Evolutionary conservation across 1,140 invertebrate genomes (phyloP).

Genomic region (Meloidogyne exigua): DNA sequence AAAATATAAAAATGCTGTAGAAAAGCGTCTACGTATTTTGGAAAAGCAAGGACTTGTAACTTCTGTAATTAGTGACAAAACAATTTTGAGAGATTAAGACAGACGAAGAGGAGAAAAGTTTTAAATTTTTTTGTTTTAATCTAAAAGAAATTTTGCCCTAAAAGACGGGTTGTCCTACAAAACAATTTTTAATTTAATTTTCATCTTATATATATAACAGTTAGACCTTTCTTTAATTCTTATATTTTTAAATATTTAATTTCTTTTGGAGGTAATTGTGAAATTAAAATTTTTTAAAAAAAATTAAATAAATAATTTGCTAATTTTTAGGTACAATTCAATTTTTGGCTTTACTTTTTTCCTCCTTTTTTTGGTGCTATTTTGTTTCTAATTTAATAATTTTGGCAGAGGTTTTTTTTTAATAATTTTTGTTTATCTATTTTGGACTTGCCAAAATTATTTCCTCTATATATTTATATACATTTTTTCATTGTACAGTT

Average conservation of each 20-base stretch:
- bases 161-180: not conserved
- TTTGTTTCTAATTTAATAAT: not conserved
- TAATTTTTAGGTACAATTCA: no score
- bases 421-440: no score
- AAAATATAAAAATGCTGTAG: constrained; percentile 84
- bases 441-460: not conserved
- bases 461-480: not conserved
- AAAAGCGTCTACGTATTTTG: constrained; percentile 81
- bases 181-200: not conserved
- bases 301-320: no score
- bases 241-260: no score
- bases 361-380: not conserved
- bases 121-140: no score
- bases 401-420: not conserved
- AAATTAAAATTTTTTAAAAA: no score
- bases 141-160: not conserved
- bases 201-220: no score
- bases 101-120: no score
- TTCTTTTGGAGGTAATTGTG: no score
- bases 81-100: constrained; percentile 20
- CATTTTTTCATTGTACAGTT: no score
- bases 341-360: not conserved
- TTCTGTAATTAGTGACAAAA: constrained; percentile 30
- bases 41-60: constrained; percentile 15
- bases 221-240: no score